Conservation (phyloP, 2,113 vertebrate genomes). For the Orientallactaga bullata region DNA sequence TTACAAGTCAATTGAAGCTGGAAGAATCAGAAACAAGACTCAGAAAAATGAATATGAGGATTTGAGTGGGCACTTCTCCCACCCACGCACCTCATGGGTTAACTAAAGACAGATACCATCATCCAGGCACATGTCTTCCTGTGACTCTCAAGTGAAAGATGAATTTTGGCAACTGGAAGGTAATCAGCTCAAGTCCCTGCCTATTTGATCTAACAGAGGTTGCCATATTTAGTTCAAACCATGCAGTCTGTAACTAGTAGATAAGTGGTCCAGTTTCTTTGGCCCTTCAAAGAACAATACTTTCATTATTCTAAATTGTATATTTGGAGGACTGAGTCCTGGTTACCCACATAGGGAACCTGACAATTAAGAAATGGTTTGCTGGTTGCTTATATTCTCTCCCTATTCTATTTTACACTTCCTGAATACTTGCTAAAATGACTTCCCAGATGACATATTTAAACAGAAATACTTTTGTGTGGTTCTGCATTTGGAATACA, state of each 20-base stretch:
- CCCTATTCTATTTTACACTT: background rate
- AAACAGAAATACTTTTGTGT: background rate
- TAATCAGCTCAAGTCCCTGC: too few relatives aligned
- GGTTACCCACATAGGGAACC: background rate
- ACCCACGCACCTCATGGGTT: rapidly evolving
- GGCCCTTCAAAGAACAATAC: background rate
- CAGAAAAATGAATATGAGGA: background rate
- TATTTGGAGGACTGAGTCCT: too few relatives aligned
- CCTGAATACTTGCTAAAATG: background rate
- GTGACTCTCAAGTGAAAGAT: background rate
- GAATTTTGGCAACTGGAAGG: background rate
- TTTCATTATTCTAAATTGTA: background rate
- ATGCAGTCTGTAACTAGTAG: too few relatives aligned
- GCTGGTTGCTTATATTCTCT: background rate
- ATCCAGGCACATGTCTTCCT: background rate
- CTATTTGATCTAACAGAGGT: background rate
- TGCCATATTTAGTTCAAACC: background rate
- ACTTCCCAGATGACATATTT: background rate
- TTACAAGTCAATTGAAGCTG: background rate
- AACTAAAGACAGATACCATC: background rate
- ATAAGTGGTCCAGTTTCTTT: background rate
- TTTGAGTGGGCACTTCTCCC: background rate
- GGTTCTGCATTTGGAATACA: background rate
- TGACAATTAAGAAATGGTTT: background rate
- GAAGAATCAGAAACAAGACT: background rate